These are phyloP conservation scores for Montipora efflorescens DNA, from an alignment of 64 coral and sea anemone genomes.

Conservation along the genomic window DNA sequence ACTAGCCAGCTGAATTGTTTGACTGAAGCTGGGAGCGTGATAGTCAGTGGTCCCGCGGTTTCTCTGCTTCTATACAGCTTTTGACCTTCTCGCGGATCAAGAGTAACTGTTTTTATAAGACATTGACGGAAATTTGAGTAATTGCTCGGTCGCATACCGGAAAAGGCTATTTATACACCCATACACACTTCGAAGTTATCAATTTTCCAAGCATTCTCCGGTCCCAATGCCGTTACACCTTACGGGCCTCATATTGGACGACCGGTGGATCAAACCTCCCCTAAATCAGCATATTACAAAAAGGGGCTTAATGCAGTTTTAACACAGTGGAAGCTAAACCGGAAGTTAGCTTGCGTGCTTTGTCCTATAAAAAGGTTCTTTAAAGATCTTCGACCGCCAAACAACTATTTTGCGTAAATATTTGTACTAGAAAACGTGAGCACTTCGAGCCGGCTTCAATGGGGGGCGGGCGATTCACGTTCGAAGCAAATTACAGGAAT, in stretches of 20 bases:
- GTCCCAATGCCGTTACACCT: neutral
- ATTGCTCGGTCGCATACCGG: conserved; percentile 47
- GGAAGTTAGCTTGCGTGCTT: conserved; percentile 19
- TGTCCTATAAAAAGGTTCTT: neutral
- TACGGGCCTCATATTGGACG: conserved; percentile 31
- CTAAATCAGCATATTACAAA: neutral
- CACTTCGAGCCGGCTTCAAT: neutral
- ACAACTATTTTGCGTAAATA: conserved; percentile 23
- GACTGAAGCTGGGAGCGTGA: neutral
- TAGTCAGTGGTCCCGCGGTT: neutral
- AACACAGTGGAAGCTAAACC: conserved; percentile 15
- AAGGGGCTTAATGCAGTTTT: conserved; percentile 39
- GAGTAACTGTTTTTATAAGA: conserved; percentile 61
- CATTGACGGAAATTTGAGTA: conserved; percentile 63
- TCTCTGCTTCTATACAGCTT: neutral
- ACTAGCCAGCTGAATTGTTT: neutral
- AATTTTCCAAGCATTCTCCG: conserved; percentile 17
- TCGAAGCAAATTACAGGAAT: conserved; percentile 17
- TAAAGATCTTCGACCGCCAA: neutral
- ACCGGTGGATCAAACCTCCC: conserved; percentile 34
- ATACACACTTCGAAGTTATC: conserved; percentile 37
- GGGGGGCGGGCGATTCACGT: neutral
- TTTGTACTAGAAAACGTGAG: conserved; percentile 28
- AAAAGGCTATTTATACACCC: conserved; percentile 46
- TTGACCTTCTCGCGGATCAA: conserved; percentile 20